A percentile compares a stretch with the other conserved stretches of the same genome.
Conservation (phyloP, 2,113 vertebrate species). For the Poeciliopsis turrubarensis region DNA sequence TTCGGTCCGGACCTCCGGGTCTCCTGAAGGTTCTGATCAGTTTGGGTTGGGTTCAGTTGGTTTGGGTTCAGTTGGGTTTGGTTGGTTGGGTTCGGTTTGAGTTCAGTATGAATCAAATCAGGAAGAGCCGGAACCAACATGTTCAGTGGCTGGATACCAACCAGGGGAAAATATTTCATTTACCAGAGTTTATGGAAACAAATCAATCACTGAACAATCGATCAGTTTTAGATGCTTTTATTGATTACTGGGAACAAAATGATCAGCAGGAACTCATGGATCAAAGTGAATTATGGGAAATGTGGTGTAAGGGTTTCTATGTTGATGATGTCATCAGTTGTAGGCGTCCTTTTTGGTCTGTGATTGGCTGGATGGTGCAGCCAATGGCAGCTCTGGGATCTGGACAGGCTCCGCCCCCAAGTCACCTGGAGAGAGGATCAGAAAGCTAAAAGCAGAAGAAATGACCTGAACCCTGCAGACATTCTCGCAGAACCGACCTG, state of each 20-base stretch:
- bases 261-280: not conserved
- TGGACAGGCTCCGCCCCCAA: conserved; percentile 37
- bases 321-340: conserved; percentile 29
- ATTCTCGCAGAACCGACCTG: conserved; percentile 4
- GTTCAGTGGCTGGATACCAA: too few relatives aligned
- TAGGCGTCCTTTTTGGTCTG: conserved; percentile 54
- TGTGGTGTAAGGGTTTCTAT: not conserved
- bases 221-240: conserved; percentile 37
- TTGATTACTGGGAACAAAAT: conserved; percentile 25
- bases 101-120: too few relatives aligned
- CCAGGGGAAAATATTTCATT: too few relatives aligned
- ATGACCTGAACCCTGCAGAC: not conserved
- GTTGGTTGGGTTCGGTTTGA: too few relatives aligned
- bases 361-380: conserved; percentile 38
- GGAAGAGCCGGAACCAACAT: too few relatives aligned
- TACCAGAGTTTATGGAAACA: too few relatives aligned
- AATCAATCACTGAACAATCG: too few relatives aligned
- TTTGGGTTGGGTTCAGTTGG: too few relatives aligned
- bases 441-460: not conserved
- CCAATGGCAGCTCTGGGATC: conserved; percentile 31
- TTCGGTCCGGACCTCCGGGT: too few relatives aligned
- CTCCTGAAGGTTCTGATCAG: too few relatives aligned
- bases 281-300: conserved; percentile 25
- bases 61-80: too few relatives aligned
- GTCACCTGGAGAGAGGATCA: conserved; percentile 23